Evolutionary conservation across 2,888 invertebrate genomes (phyloP).

Genomic region (Digitonthophagus gazella): DNA sequence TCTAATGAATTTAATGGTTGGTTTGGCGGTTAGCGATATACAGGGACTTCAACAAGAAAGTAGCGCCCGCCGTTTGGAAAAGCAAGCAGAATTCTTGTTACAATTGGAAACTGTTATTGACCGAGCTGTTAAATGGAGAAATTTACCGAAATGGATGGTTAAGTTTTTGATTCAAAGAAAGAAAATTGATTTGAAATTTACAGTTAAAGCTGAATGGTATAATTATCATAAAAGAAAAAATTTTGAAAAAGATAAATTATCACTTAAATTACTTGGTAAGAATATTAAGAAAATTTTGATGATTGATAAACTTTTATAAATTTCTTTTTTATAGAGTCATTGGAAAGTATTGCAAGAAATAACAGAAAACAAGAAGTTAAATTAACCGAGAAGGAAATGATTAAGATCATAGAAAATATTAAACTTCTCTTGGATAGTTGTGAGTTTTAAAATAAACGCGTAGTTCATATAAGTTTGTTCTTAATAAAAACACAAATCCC

Average conservation of each 20-base stretch:
- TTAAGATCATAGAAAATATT: slow-evolving; percentile 3
- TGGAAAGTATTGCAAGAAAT: slow-evolving; percentile 1
- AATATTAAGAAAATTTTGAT: background rate
- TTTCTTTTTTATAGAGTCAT: slow-evolving; percentile 1
- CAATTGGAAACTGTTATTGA: slow-evolving; percentile 45
- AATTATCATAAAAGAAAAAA: slow-evolving; percentile 29
- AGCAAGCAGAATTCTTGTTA: slow-evolving; percentile 47
- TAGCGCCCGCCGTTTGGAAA: slow-evolving; percentile 44
- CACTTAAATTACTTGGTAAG: slow-evolving; percentile 40
- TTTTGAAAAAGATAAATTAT: slow-evolving; percentile 35
- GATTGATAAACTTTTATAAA: background rate
- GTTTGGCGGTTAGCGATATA: slow-evolving; percentile 58
- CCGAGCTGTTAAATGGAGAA: slow-evolving; percentile 26
- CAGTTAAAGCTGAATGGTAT: slow-evolving; percentile 29
- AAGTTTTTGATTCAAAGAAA: slow-evolving; percentile 29
- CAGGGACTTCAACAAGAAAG: slow-evolving; percentile 44
- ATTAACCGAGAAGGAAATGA: background rate
- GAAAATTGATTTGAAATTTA: slow-evolving; percentile 28
- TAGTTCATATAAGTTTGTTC: too few species aligned
- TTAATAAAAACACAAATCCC: too few species aligned
- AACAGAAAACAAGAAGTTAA: background rate
- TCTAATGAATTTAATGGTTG: slow-evolving; percentile 58
- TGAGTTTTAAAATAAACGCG: background rate
- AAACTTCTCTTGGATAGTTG: slow-evolving; percentile 1
- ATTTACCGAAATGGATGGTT: slow-evolving; percentile 30